Evolutionary conservation across 2,113 vertebrate genomes (phyloP), one percentile per base, ranked within the genome.

Genomic region (Cheirogaleus medius): DNA sequence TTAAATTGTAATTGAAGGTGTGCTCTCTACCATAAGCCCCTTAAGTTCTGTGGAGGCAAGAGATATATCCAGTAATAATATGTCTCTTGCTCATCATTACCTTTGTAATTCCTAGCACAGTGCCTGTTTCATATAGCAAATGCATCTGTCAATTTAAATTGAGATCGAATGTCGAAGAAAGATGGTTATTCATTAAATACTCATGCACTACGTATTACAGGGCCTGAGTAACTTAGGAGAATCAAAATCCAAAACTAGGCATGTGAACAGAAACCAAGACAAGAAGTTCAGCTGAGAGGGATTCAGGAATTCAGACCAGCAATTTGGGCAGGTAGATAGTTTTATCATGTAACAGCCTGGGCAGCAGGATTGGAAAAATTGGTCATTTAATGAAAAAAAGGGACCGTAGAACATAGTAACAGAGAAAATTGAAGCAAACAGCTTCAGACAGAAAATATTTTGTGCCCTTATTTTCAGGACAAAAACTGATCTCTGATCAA

Each of bases 11-110:
- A 58, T 49, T 90, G 56, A 94, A 81, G 64, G 42, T 81, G 64
- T 13, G 12, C 21, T 81, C 17, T 91, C 56, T 94, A 74, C 39
- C 27, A 10, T 82, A 29, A 74, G 39, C 56, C 56, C 80, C 64
- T 81, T 94, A 74, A 91, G 63, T 84, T 94, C 56, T 88, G 18
- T 80, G 29, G 63, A 92, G 78, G 56, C 71, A 74, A 39, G 42
- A 92, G 54, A 74, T 92, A 86, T 2, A 32, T 58, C 21, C 32
- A 78, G 68, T 76, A 83, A 52, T 27, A 56, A 29, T 87, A 64
- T 64, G 6, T 32, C 21, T 73, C 29, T 66, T 91, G 29, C 66
- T 90, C n/a, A 60, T 85, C n/a, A 52, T 74, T 54, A 68, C 44
- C 52, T 85, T 23, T 11, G 42, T 69, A 60, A 90, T 95, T 92